Evolutionary conservation across 2,888 invertebrate species (phyloP).

Genomic region (Arrhopalites spinosus): DNA sequence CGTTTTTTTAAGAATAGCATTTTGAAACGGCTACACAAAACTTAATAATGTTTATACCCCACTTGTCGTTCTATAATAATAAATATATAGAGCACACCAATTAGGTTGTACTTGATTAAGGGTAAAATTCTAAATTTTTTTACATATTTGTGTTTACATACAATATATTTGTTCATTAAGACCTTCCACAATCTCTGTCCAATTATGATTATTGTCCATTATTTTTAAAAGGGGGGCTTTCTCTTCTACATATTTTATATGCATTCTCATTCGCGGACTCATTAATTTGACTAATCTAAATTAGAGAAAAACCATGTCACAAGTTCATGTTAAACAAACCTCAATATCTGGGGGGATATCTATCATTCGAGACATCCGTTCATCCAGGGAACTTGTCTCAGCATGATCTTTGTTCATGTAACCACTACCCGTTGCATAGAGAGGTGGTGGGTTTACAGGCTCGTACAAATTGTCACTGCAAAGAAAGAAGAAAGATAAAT

Average conservation of each 20-base stretch:
- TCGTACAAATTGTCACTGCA: slow-evolving; percentile 91
- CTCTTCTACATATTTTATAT: no score
- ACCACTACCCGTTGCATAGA: slow-evolving; percentile 60
- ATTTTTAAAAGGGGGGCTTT: no score
- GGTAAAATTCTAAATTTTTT: background rate
- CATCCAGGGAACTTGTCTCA: slow-evolving; percentile 51
- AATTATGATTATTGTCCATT: no score
- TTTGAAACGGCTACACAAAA: no score
- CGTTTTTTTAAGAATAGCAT: no score
- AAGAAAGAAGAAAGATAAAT: slow-evolving; percentile 59
- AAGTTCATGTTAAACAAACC: slow-evolving; percentile 32
- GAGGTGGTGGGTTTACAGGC: slow-evolving; percentile 76
- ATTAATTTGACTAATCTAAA: no score
- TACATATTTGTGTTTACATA: background rate
- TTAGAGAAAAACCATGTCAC: no score
- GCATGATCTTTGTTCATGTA: slow-evolving; percentile 57
- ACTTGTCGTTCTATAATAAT: background rate
- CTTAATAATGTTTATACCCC: no score
- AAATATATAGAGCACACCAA: background rate
- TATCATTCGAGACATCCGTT: slow-evolving; percentile 46
- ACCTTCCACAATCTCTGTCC: no score
- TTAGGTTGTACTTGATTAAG: background rate
- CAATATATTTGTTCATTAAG: background rate
- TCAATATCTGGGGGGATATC: slow-evolving; percentile 55
- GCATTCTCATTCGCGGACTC: no score